These are phyloP conservation scores for Epistrophella euchroma DNA, from an alignment of 2,888 invertebrate species.

Conservation along the genomic window DNA sequence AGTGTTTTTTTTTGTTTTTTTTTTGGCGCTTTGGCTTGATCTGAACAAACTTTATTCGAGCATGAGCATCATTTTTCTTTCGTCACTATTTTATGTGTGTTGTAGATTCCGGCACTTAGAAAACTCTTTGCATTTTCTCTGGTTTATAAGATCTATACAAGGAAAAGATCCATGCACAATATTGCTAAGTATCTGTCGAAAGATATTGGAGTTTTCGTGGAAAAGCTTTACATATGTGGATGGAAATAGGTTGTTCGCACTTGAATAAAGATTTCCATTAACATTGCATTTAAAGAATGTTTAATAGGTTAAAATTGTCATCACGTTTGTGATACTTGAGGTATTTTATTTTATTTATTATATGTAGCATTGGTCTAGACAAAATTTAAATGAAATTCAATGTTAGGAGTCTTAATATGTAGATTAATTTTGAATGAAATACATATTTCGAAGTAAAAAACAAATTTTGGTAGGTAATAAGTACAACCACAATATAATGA, in stretches of 20 bases:
- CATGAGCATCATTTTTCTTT: conserved; percentile 67
- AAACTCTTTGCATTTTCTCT: conserved; percentile 31
- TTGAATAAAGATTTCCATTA: conserved; percentile 43
- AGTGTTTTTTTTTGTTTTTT: conserved; percentile 15
- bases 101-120: conserved; percentile 67
- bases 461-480: no score
- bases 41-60: conserved; percentile 54
- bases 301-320: conserved; percentile 10
- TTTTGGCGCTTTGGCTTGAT: conserved; percentile 21
- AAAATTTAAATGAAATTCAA: no score
- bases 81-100: conserved; percentile 66
- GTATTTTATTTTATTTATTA: no score
- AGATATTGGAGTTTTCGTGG: conserved; percentile 45
- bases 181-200: conserved; percentile 67
- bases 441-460: no score
- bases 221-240: not conserved
- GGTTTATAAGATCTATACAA: not conserved
- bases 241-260: conserved; percentile 35
- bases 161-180: conserved; percentile 12
- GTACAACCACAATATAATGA: no score
- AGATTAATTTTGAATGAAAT: no score
- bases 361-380: no score
- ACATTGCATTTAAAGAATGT: conserved; percentile 1
- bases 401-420: no score
- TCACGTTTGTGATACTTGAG: conserved; percentile 6